Conservation (phyloP, 2,113 vertebrate species). For the Solea senegalensis region DNA sequence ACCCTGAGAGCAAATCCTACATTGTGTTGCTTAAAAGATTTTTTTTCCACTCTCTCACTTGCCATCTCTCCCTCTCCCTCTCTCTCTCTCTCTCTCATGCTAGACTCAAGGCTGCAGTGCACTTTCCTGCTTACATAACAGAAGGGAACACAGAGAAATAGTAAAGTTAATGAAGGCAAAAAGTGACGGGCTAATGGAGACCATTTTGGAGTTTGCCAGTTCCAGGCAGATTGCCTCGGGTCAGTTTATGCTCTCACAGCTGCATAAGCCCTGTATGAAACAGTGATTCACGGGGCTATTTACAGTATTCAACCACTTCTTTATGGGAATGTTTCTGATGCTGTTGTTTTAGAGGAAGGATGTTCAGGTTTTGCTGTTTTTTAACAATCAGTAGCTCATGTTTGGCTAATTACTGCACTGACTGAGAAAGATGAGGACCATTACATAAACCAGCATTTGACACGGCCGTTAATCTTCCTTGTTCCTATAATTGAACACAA, state of each 20-base stretch:
- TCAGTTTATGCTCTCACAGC: slow-evolving; percentile 39
- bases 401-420: slow-evolving; percentile 7
- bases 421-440: neutral
- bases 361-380: neutral
- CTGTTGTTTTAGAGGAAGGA: slow-evolving; percentile 6
- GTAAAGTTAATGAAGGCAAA: slow-evolving; percentile 68
- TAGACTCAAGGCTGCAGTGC: slow-evolving; percentile 33
- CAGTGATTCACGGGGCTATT: slow-evolving; percentile 14
- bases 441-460: slow-evolving; percentile 10
- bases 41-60: neutral
- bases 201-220: slow-evolving; percentile 45
- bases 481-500: neutral
- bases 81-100: slow-evolving; percentile 32
- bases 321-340: slow-evolving; percentile 10
- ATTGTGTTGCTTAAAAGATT: slow-evolving; percentile 6
- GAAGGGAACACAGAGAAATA: slow-evolving; percentile 41
- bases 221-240: slow-evolving; percentile 33
- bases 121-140: slow-evolving; percentile 61
- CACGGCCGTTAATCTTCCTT: slow-evolving; percentile 6
- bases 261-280: slow-evolving; percentile 23
- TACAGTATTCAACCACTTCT: slow-evolving; percentile 21
- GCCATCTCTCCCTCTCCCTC: slow-evolving; percentile 17
- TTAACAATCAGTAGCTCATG: neutral
- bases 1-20: neutral
- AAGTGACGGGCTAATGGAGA: slow-evolving; percentile 60